Evolutionary conservation across 2,888 invertebrate genomes (phyloP).

Genomic region (Caenorhabditis uteleia): DNA sequence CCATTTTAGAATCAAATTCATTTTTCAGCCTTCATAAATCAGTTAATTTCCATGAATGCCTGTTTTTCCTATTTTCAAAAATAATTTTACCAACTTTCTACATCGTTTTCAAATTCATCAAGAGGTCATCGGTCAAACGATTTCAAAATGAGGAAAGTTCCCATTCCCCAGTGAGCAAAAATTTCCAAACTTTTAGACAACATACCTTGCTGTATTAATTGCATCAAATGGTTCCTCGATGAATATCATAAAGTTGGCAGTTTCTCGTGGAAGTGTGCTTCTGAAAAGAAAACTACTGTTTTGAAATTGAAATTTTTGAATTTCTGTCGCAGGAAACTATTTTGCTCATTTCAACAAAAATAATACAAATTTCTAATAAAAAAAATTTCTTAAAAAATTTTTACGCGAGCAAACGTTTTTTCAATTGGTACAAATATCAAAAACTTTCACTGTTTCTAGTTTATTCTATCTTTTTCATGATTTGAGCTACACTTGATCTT

Average conservation of each 20-base stretch:
- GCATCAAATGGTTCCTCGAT: conserved; percentile 67
- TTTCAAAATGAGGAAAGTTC: background rate
- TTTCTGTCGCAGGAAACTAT: background rate
- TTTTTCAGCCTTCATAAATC: too few relatives aligned
- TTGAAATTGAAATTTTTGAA: background rate
- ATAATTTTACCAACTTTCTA: too few relatives aligned
- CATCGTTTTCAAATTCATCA: background rate
- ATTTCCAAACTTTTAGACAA: background rate
- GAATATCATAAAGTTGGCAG: conserved; percentile 47
- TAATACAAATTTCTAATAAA: background rate
- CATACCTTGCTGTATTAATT: conserved; percentile 59
- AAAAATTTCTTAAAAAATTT: background rate
- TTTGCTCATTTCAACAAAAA: background rate
- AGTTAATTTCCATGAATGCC: too few relatives aligned
- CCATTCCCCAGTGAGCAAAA: background rate
- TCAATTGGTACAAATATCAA: too few relatives aligned
- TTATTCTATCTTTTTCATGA: too few relatives aligned
- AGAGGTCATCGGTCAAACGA: too few relatives aligned
- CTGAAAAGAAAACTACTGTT: conserved; percentile 14
- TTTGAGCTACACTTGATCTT: too few relatives aligned
- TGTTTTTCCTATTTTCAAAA: too few relatives aligned
- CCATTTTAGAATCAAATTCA: too few relatives aligned
- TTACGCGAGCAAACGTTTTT: background rate
- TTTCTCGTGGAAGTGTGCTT: conserved; percentile 17
- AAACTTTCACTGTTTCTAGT: too few relatives aligned